Base-by-base conservation (phyloP, 1,140 invertebrate genomes). In the Stegodyphus dumicola region DNA sequence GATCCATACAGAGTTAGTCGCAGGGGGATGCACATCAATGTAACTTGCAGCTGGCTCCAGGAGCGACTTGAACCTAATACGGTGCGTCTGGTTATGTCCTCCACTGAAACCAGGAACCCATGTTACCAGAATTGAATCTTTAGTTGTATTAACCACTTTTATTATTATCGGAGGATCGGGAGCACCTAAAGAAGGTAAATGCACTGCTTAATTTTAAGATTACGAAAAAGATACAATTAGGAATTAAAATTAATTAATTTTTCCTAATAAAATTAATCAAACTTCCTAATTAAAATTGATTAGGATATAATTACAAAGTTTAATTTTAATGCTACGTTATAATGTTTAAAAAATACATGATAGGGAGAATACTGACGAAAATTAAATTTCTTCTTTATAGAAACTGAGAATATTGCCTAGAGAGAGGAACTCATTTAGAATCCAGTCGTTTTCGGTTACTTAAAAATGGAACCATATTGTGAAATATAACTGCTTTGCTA, bases 101-200 rank as follows among this genome's bases (percentile, higher is more conserved):
- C 98, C 98, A 90, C 99, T 95, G 91, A 99, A 99, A 6, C 97
- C 97, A 11, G 97, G 95, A 53, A 94, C 93, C 98, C 98, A 99
- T 65, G 93, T 91, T n/a, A 99, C 90, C 0, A 94, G 94, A 5
- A 98, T 94, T 52, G 95, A 94, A 89, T 97, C 95, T 89, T 98
- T 95, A 1, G 97, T 98, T 0, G 95, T 93, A 90, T 99, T 99
- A 48, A 94, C 90, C 76, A 95, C 93, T 87, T 93, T 92, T 13
- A 98, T 90, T 88, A 94, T 92, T 65, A 92, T 91, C 2, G 96
- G 96, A 11, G 94, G 92, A 92, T 99, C 97, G 9, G 98, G 98
- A 54, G 88, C 94, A 90, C 97, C 94, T 87, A 99, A 90, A 49
- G 93, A 67, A 60, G 15, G 56, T 2, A 60, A 60, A 60, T 60